Conservation (phyloP, 1,140 invertebrate species). For the Lasioglossum baleicum region DNA sequence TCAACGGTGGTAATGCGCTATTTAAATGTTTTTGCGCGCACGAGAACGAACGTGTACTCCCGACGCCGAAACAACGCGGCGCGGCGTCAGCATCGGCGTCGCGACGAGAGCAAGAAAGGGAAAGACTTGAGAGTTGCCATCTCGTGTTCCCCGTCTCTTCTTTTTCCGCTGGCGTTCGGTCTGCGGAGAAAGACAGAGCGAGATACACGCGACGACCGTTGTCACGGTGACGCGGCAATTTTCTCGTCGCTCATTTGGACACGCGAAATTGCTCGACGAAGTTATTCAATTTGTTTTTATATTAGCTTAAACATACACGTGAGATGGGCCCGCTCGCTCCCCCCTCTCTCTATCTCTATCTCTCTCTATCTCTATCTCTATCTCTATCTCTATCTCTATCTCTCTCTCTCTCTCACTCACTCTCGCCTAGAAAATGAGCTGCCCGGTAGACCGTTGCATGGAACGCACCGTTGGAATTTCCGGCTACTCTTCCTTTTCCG, state of each 20-base stretch:
- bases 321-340: neutral
- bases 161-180: neutral
- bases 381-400: too few relatives aligned
- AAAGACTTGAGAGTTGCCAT: slow-evolving; percentile 6
- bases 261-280: slow-evolving; percentile 16
- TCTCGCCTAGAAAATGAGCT: neutral
- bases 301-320: slow-evolving; percentile 1
- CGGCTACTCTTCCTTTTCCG: too few relatives aligned
- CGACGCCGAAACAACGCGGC: slow-evolving; percentile 1
- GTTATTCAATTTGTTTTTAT: slow-evolving; percentile 36
- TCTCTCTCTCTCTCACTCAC: too few relatives aligned
- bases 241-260: slow-evolving; percentile 34
- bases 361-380: too few relatives aligned
- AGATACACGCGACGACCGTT: neutral
- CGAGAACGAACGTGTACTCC: neutral
- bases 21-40: slow-evolving; percentile 59
- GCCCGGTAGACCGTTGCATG: too few relatives aligned
- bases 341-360: too few relatives aligned
- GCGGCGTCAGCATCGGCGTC: slow-evolving; percentile 21
- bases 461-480: neutral
- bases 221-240: slow-evolving; percentile 35
- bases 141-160: neutral
- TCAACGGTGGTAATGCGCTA: slow-evolving; percentile 58
- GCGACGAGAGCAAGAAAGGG: slow-evolving; percentile 21
- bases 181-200: neutral